Base-by-base conservation (phyloP, 2,888 invertebrate genomes). In the Drosophila bunnanda region DNA sequence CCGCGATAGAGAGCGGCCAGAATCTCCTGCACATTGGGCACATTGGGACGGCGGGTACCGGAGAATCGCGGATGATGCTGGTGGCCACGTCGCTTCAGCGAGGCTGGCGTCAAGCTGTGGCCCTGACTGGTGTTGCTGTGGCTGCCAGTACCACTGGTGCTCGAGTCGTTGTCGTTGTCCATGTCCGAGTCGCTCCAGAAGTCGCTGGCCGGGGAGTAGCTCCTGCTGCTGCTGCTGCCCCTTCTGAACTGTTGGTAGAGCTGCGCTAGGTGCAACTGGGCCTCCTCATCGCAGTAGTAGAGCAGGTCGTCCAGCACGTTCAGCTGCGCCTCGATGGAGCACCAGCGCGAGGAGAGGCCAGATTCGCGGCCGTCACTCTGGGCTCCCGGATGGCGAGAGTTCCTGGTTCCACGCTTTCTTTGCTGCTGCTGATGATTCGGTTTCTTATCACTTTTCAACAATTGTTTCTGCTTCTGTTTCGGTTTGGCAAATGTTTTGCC, bases 31-130 rank as follows among this genome's bases (percentile, higher is more conserved):
- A 92, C 92, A 66, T 91, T 91, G 88, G 94, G 93, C 88, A 94
- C 93, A 81, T 91, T 91, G 90, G 94, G 94, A 66, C 92, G 92
- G 73, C 94, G 93, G 82, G 93, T 93, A 81, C 94, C 94, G 90
- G 94, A 92, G 90, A 95, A 94, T 76, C 95, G 94, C 91, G 95
- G 95, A 93, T 96, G 96, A 93, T 95, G 95, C 93, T 95, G 95
- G 92, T 95, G 95, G 80, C 95, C 95, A 92, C 95, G 94, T 92
- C 95, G 95, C 92, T 90, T 92, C 20, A 91, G 74, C 8, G 91
- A 88, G 69, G 86, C 68, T 22, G 91, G 88, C 22, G 82, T 74
- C 13, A 85, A 39, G 1, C 77, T 70, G 34, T 75, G 50, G 6
- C 50, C 34, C 22, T 52, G 50, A 4, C 34, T 81, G 15, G 28